Conservation (phyloP, 2,113 vertebrate species). For the Calyptommatus sinebrachiatus region DNA sequence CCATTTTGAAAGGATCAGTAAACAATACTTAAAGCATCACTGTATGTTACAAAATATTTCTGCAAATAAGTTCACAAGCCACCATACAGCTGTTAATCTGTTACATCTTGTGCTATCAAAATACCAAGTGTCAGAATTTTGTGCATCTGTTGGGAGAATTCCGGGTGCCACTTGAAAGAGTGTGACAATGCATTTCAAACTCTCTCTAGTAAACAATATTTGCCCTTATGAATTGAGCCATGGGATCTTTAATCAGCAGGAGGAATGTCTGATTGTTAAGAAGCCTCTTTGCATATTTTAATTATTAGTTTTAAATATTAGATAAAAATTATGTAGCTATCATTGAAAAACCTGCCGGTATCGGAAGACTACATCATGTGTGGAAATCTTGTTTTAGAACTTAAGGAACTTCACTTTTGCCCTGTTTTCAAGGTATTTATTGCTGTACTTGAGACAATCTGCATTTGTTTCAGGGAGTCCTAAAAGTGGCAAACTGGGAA, state of each 20-base stretch:
- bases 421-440: neutral
- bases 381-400: neutral
- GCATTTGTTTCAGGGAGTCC: too few relatives aligned
- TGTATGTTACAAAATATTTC: conserved; percentile 12
- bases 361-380: neutral
- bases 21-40: conserved; percentile 9
- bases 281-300: neutral
- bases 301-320: neutral
- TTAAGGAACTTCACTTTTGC: neutral
- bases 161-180: conserved; percentile 8
- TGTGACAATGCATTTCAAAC: conserved; percentile 17
- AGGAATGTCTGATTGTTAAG: conserved; percentile 23
- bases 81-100: conserved; percentile 16
- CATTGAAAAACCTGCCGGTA: neutral
- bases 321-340: neutral
- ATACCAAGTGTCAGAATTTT: conserved; percentile 19
- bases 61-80: conserved; percentile 31
- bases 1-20: conserved; percentile 9
- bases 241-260: neutral
- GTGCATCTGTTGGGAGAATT: conserved; percentile 33
- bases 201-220: conserved; percentile 19
- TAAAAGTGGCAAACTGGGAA: neutral
- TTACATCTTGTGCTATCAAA: conserved; percentile 21
- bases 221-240: conserved; percentile 22
- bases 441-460: neutral